These are phyloP conservation scores for Cantharis rufa DNA, from an alignment of 2,888 invertebrate species.

Conservation along the genomic window DNA sequence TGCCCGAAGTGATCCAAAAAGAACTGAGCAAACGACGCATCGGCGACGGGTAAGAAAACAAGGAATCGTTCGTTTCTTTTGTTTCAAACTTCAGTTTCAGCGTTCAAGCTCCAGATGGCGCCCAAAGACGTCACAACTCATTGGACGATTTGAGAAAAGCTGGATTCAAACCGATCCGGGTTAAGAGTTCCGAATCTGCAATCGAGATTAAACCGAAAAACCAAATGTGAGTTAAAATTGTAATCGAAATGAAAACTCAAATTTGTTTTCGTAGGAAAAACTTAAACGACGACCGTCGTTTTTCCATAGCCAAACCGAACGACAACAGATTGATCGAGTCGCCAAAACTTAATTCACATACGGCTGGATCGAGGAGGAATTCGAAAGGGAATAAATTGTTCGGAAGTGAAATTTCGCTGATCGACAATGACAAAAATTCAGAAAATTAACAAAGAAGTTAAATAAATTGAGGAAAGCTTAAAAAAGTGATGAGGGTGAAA, in stretches of 20 bases:
- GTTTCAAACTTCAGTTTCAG: not conserved
- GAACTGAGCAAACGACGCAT: slow-evolving; percentile 68
- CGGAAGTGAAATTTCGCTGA: not conserved
- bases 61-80: not conserved
- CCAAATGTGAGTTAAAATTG: not conserved
- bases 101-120: slow-evolving; percentile 9
- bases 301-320: slow-evolving; percentile 12
- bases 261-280: not conserved
- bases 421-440: not conserved
- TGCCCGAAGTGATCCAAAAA: slow-evolving; percentile 69
- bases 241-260: not conserved
- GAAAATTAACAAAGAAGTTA: not conserved
- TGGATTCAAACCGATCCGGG: slow-evolving; percentile 39
- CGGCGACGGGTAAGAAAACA: slow-evolving; percentile 57
- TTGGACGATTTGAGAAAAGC: slow-evolving; percentile 37
- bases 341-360: not conserved
- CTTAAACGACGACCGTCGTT: slow-evolving; percentile 10
- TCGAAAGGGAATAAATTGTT: not conserved
- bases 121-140: slow-evolving; percentile 46
- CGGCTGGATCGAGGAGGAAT: not conserved
- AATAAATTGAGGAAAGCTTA: not conserved
- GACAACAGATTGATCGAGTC: not conserved
- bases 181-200: slow-evolving; percentile 44
- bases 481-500: not conserved
- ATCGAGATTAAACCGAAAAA: slow-evolving; percentile 28